phyloP scores from a whole-genome alignment of 2,113 vertebrate species.

The Gallinago jamesoni region DNA sequence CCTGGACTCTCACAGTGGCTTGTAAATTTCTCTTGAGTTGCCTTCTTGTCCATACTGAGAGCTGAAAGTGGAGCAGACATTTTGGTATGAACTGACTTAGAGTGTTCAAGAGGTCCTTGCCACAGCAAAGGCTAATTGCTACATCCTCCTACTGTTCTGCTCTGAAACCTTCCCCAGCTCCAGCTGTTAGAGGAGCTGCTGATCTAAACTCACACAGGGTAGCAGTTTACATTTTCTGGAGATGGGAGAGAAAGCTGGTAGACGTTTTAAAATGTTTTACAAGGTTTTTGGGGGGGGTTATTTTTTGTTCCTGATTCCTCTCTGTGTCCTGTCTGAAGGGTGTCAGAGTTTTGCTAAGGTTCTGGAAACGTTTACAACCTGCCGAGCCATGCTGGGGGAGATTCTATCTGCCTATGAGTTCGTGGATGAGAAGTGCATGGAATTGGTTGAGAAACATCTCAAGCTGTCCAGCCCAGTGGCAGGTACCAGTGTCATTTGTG shows the following conservation, averaged over 20 bases:
- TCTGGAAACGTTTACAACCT: constrained; percentile 85
- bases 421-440: constrained; percentile 90
- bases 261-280: neutral
- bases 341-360: constrained; percentile 86
- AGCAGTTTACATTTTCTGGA: neutral
- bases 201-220: neutral
- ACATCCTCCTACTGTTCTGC: neutral
- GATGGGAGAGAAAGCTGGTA: neutral
- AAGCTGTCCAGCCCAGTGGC: constrained; percentile 83
- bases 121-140: neutral
- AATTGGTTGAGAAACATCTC: constrained; percentile 83
- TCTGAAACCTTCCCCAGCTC: neutral
- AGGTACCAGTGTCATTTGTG: constrained; percentile 72
- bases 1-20: neutral
- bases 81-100: neutral
- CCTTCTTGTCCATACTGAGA: neutral
- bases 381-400: constrained; percentile 89
- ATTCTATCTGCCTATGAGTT: constrained; percentile 95
- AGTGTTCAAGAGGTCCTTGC: neutral
- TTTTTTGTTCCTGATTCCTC: neutral
- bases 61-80: neutral
- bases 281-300: accelerated
- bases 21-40: neutral
- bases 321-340: constrained; percentile 68
- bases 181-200: neutral